phyloP scores from a whole-genome alignment of 2,113 vertebrate species.

The Rhinogobius similis region DNA sequence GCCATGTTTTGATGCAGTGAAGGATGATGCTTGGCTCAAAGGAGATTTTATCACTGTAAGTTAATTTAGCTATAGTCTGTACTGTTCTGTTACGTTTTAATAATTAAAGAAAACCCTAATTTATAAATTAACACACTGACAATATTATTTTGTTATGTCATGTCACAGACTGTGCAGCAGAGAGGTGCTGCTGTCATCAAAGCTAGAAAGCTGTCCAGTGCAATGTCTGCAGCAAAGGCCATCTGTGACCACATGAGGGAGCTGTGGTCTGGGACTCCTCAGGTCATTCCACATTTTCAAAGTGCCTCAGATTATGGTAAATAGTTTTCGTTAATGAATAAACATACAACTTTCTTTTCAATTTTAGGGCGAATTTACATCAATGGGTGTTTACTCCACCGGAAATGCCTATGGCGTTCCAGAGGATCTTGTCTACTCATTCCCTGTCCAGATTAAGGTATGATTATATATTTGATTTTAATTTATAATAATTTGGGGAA shows the following conservation, averaged over 20 bases:
- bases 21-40: slow-evolving; percentile 94
- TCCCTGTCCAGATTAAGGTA: slow-evolving; percentile 95
- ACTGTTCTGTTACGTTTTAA: not conserved
- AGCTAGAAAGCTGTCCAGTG: slow-evolving; percentile 95
- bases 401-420: slow-evolving; percentile 89
- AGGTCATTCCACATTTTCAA: slow-evolving; percentile 70
- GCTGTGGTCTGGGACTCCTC: slow-evolving; percentile 92
- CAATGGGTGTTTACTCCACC: slow-evolving; percentile 94
- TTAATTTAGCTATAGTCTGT: not conserved
- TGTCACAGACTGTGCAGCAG: slow-evolving; percentile 89
- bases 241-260: slow-evolving; percentile 95
- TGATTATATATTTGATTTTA: not conserved
- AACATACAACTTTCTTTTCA: not conserved
- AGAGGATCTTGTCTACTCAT: slow-evolving; percentile 92
- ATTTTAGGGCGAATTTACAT: slow-evolving; percentile 88
- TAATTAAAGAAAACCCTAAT: not conserved
- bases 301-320: not conserved
- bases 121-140: not conserved
- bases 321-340: not conserved
- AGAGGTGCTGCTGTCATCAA: slow-evolving; percentile 94
- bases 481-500: too few relatives aligned
- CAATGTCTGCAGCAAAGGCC: slow-evolving; percentile 98
- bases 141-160: not conserved
- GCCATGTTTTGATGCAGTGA: slow-evolving; percentile 88
- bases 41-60: slow-evolving; percentile 93